Evolutionary conservation across 2,113 vertebrate genomes (phyloP).

Genomic region (Xiphorhynchus elegans): DNA sequence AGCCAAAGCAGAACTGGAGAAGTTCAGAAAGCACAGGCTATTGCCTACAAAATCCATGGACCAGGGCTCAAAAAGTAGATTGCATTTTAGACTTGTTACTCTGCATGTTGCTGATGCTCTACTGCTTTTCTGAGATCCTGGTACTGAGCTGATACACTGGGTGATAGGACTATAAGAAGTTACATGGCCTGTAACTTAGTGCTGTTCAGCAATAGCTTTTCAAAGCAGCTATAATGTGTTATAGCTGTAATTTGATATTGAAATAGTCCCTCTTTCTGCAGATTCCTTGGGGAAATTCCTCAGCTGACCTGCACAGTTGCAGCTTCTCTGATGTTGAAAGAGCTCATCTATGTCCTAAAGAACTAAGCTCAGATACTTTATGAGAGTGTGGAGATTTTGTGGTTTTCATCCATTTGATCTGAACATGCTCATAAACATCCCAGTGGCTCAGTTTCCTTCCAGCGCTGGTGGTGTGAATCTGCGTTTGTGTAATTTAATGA

Average conservation of each 20-base stretch:
- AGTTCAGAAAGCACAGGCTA: neutral
- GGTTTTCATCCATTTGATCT: neutral
- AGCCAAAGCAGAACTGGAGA: neutral
- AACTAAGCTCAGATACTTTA: neutral
- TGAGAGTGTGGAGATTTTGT: neutral
- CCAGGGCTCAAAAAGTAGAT: neutral
- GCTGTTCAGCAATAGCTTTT: neutral
- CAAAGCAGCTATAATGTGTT: neutral
- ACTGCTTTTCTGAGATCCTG: neutral
- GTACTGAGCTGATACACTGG: neutral
- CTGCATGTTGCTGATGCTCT: neutral
- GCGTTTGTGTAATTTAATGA: neutral
- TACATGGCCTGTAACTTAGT: neutral
- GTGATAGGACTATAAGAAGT: neutral
- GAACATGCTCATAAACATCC: neutral
- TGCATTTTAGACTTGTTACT: neutral
- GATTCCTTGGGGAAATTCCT: neutral
- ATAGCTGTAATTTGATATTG: neutral
- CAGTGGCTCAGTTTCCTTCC: neutral
- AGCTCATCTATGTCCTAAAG: neutral
- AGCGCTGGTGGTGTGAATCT: neutral
- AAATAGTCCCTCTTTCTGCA: neutral
- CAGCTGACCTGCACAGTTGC: neutral
- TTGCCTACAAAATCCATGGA: neutral
- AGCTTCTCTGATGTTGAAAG: slow-evolving; percentile 7